Evolutionary conservation across 2,113 vertebrate genomes (phyloP).

Genomic region (Pelobates fuscus): DNA sequence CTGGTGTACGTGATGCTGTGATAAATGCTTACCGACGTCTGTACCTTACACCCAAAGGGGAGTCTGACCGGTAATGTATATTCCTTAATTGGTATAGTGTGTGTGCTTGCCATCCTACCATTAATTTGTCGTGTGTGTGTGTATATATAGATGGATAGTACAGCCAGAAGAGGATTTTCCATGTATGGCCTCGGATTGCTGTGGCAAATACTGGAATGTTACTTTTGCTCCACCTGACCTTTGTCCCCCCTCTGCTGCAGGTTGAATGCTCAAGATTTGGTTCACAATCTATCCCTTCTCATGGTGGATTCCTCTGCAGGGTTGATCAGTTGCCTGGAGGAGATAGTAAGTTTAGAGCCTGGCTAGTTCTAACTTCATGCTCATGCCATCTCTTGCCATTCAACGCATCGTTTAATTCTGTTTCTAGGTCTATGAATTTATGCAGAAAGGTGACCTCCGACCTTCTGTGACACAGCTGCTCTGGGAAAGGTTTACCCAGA

Average conservation of each 20-base stretch:
- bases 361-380: not conserved
- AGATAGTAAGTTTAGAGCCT: constrained; percentile 82
- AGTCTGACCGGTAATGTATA: constrained; percentile 75
- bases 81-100: too few relatives aligned
- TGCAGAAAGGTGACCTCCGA: constrained; percentile 80
- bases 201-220: too few relatives aligned
- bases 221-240: too few relatives aligned
- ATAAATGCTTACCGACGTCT: constrained; percentile 86
- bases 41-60: constrained; percentile 80
- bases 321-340: constrained; percentile 88
- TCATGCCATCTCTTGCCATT: not conserved
- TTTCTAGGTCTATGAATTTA: constrained; percentile 86
- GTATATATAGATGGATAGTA: too few relatives aligned
- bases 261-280: constrained; percentile 79
- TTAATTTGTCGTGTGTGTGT: too few relatives aligned
- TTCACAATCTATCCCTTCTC: constrained; percentile 84
- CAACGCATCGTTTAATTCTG: not conserved
- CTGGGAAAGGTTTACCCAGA: constrained; percentile 86
- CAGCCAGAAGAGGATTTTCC: too few relatives aligned
- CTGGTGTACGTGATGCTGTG: constrained; percentile 88
- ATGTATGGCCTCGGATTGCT: too few relatives aligned
- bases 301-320: constrained; percentile 84
- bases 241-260: constrained; percentile 58
- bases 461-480: constrained; percentile 83
- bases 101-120: too few relatives aligned